Base-by-base conservation (phyloP, 2,113 vertebrate genomes). In the Lagenorhynchus albirostris region DNA sequence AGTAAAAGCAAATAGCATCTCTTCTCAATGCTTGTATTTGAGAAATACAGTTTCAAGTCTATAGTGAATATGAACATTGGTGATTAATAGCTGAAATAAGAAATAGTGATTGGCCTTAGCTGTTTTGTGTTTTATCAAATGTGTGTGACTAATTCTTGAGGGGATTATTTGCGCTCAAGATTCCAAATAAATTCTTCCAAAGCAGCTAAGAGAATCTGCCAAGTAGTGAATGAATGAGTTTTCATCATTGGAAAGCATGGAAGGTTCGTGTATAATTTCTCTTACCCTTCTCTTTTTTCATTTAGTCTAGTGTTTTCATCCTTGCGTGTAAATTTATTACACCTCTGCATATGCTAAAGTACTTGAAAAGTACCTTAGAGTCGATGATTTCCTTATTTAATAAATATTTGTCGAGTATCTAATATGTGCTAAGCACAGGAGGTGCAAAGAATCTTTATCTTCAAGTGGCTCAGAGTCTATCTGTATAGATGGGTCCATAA, bases 1-100 rank as follows among this genome's bases (percentile, higher is more conserved):
- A 86, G 74, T 71, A 92, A 97, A 97, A 98, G 76, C 73, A 96
- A 98, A 96, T 50, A 74, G 10, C 55, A 44, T 93, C 93, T 85
- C 55, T 88, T 96, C 88, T 91, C 53, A 68, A 92, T 80, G 44
- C 76, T 62, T 93, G 20, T 8, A 15, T 97, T 96, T 92, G 63
- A 53, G 8, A 94, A 87, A 93, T 31, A 74, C 67, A 41, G 94
- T 97, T 97, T 97, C 86, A 90, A 60, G 10, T 36, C 83, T 79
- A 81, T 26, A 9, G 60, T 94, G 76, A 89, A 33, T 92, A 80
- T 65, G 50, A 96, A 94, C 93, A 94, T 15, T 83, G 53, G 8
- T 85, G 55, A 65, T 65, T 82, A 94, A 79, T 91, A 86, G 23
- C 41, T 60, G 96, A 90, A 80, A 95, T 62, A 68, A 68, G 36